Conservation (phyloP, 2,113 vertebrate genomes). For the Oxyruncus cristatus region DNA sequence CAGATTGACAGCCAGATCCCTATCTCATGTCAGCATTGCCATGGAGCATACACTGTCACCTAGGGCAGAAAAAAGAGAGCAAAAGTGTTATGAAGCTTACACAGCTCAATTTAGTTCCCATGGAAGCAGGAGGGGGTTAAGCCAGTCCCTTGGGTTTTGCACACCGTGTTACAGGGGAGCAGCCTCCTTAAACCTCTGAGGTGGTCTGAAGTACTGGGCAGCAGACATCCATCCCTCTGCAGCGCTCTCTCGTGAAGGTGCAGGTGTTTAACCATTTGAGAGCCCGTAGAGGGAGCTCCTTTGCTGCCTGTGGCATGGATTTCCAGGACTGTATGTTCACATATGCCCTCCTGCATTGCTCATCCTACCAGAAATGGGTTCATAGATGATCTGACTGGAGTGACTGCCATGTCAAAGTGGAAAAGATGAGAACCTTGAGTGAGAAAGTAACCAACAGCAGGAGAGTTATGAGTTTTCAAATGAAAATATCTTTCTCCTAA, state of each 20-base stretch:
- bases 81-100: neutral
- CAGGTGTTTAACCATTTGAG: neutral
- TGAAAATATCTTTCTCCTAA: neutral
- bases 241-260: neutral
- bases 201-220: neutral
- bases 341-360: neutral
- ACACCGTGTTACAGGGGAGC: neutral
- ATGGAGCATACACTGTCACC: neutral
- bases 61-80: neutral
- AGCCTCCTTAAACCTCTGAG: neutral
- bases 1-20: neutral
- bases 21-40: rapidly evolving
- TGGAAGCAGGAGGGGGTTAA: neutral
- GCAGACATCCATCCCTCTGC: neutral
- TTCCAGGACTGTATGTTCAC: neutral
- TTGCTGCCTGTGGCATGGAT: neutral
- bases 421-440: neutral
- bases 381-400: rapidly evolving
- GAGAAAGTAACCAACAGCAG: neutral
- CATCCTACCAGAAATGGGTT: rapidly evolving
- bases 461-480: neutral
- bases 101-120: neutral
- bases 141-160: neutral
- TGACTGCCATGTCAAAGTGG: neutral
- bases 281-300: constrained; percentile 28